phyloP scores from a whole-genome alignment of 2,888 invertebrate genomes.

The Eupithecia subumbrata region DNA sequence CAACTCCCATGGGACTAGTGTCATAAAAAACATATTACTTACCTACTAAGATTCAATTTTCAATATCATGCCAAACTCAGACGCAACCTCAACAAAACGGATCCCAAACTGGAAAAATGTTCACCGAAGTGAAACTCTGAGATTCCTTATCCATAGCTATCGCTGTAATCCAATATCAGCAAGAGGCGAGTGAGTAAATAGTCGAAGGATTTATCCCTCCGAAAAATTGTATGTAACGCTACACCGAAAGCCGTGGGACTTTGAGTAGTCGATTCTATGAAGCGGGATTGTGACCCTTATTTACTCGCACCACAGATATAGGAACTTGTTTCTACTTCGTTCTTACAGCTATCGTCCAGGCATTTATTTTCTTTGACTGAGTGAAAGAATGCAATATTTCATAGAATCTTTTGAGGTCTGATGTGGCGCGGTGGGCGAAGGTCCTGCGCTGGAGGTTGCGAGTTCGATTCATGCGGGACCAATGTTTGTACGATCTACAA shows the following conservation, averaged over 20 bases:
- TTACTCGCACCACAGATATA: background rate
- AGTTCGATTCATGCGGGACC: too few relatives aligned
- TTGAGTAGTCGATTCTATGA: constrained; percentile 9
- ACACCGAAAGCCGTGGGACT: constrained; percentile 9
- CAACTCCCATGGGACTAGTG: too few relatives aligned
- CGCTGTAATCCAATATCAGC: constrained; percentile 25
- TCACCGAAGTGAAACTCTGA: constrained; percentile 12
- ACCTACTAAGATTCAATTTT: background rate
- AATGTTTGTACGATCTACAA: too few relatives aligned
- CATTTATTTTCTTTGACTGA: too few relatives aligned
- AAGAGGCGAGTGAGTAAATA: constrained; percentile 29
- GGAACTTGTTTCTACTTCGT: background rate
- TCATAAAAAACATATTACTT: too few relatives aligned
- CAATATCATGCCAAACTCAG: background rate
- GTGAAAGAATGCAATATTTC: too few relatives aligned
- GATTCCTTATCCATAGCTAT: constrained; percentile 20
- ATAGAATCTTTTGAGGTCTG: too few relatives aligned
- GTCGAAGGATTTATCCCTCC: constrained; percentile 28
- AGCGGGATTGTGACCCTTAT: constrained; percentile 2
- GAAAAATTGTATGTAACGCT: constrained; percentile 28
- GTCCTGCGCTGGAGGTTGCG: too few relatives aligned
- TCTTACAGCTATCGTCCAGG: background rate
- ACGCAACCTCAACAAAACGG: background rate
- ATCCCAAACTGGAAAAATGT: constrained; percentile 13
- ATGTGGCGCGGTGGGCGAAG: too few relatives aligned